Base-by-base conservation (phyloP, 2,113 vertebrate species). In the Thomomys bottae region DNA sequence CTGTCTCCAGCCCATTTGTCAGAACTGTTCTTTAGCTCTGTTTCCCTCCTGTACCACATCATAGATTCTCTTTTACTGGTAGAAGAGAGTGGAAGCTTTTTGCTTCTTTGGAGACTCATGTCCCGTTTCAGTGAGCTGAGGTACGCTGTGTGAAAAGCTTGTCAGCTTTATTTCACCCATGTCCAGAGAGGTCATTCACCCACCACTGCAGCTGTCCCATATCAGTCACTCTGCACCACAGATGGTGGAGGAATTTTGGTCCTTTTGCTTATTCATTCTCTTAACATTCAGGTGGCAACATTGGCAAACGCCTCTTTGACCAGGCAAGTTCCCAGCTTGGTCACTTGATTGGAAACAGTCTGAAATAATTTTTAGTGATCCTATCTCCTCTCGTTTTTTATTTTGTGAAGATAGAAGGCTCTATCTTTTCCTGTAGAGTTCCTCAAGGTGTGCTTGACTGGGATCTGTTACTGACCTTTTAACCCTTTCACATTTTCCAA, bases 201-300 rank as follows among this genome's bases (percentile, higher is more conserved):
- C 36, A 66, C 36, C 17, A 91, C 36, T 4, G 40, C 89, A 95
- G 87, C 85, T 79, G 90, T 87, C 73, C 45, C 14, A 54, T n/a
- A 75, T 30, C 72, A 80, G 95, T 84, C 91, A 82, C 73, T 95
- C 23, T 78, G 83, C n/a, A 90, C 72, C 81, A 71, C 63, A 92
- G 59, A 40, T 66, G 91, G 72, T 3, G 2, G 73, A 64, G 34
- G 64, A 57, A 64, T 83, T 88, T 86, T 59, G 71, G 89, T 83
- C 42, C 49, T n/a, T 93, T 84, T 94, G 94, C 92, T 93, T 95
- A 94, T 96, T 95, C 87, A 96, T 93, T 85, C 66, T 54, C 71
- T 75, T 89, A 93, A 79, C 45, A 88, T 77, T 84, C 83, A 94
- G 82, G 70, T 88, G 77, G 81, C 82, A 72, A 68, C 81, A 92